Evolutionary conservation across 2,113 vertebrate genomes (phyloP), one percentile per base, ranked within the genome.

Genomic region (Gracilinanus agilis): DNA sequence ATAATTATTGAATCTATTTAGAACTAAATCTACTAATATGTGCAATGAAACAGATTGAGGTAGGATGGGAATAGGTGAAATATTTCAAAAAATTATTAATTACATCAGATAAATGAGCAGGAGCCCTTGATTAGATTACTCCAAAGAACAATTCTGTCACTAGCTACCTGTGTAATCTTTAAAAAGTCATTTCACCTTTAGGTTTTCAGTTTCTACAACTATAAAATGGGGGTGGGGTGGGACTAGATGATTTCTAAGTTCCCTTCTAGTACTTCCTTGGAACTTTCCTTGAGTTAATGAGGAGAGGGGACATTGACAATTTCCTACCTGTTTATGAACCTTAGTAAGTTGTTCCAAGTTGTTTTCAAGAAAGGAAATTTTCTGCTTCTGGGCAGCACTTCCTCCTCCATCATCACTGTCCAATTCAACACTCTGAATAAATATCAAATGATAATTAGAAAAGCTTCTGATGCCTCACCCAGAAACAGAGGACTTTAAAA

Each of bases 301-400:
- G 58, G 13, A 19, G 24, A 1, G 23, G 12, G 34, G n/a, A 67
- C n/a, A 91, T 0, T 0, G 27, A 0, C 10, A n/a, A 29, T 55
- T 55, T 96, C 98, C 56, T 98, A 99, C 99, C 99, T 99, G 99
- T 97, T 99, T 99, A 99, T 99, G 99, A 98, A 99, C 99, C 93
- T 99, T 99, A 53, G 99, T 99, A 98, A 99, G 99, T 97, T 99
- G 99, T 96, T 99, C 99, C 98, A 99, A 97, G 98, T 99, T 99
- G 97, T 99, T 99, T 98, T 99, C 99, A 98, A 99, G 98, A 98
- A 99, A 99, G 97, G 99, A 99, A 97, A 99, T 99, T 97, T 99
- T 99, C 98, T 99, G 99, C 97, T 99, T 99, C 98, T 99, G 99
- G 27, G 99, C 99, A 0, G 99, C 98, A 10, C 99, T 99, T 25